phyloP scores from a whole-genome alignment of 2,113 vertebrate species.

The Ophiodon elongatus region DNA sequence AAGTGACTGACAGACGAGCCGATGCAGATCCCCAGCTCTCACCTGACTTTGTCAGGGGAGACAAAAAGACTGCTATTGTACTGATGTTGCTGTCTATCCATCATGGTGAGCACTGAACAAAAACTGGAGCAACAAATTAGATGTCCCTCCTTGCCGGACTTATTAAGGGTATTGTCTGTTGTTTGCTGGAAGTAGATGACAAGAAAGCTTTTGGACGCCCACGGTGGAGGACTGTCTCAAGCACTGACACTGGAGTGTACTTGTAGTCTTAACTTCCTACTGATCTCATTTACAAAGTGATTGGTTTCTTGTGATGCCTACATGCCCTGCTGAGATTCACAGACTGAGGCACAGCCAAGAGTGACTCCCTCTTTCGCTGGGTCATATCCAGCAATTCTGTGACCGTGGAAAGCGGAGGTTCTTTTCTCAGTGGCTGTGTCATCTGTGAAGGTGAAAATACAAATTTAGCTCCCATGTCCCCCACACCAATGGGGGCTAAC shows the following conservation, averaged over 20 bases:
- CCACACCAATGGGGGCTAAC: background rate
- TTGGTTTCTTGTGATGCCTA: conserved; percentile 69
- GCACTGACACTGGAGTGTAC: conserved; percentile 54
- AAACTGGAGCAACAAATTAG: conserved; percentile 25
- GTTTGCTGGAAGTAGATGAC: conserved; percentile 52
- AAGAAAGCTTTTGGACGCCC: conserved; percentile 44
- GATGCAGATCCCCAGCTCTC: conserved; percentile 22
- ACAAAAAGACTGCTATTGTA: conserved; percentile 9
- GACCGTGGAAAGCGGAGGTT: background rate
- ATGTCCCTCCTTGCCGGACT: conserved; percentile 2
- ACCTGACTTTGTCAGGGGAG: conserved; percentile 38
- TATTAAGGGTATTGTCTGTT: conserved; percentile 4
- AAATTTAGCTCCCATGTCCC: background rate
- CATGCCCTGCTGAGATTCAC: conserved; percentile 54
- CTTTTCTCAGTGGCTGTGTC: background rate
- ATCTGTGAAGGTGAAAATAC: background rate
- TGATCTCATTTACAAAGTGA: conserved; percentile 79
- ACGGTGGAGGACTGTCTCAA: conserved; percentile 34
- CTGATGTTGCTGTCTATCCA: conserved; percentile 43
- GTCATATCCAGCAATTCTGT: background rate
- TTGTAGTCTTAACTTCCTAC: conserved; percentile 72
- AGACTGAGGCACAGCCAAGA: conserved; percentile 26
- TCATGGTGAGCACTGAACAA: conserved; percentile 34
- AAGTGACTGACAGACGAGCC: conserved; percentile 36
- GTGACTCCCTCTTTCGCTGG: conserved; percentile 25